These are phyloP conservation scores for Abramis brama DNA, from an alignment of 2,113 vertebrate species.

Conservation along the genomic window DNA sequence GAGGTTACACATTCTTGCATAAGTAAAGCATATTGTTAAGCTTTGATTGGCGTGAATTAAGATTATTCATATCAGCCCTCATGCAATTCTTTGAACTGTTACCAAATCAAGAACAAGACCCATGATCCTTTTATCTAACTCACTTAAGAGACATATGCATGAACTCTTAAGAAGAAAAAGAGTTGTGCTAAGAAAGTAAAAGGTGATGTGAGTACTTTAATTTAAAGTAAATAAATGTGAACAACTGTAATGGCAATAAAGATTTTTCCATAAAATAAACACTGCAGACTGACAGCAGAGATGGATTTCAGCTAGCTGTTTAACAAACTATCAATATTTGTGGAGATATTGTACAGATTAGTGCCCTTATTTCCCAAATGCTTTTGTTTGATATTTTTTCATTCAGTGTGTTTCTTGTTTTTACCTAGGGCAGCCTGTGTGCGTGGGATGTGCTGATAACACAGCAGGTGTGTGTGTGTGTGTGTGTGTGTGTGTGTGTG, in stretches of 20 bases:
- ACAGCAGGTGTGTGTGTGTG: constrained; percentile 40
- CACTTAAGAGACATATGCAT: background rate
- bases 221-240: background rate
- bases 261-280: background rate
- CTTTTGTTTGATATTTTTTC: background rate
- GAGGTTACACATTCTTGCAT: constrained; percentile 1
- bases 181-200: background rate
- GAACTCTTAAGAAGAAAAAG: background rate
- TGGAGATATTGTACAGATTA: background rate
- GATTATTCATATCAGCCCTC: background rate
- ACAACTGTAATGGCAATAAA: background rate
- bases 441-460: constrained; percentile 45
- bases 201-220: background rate
- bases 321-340: background rate
- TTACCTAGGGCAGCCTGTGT: constrained; percentile 23
- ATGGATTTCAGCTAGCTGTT: background rate
- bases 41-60: background rate
- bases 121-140: background rate
- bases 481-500: constrained; percentile 29
- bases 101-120: background rate
- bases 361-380: background rate
- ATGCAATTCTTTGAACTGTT: background rate
- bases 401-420: constrained; percentile 11
- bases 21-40: constrained; percentile 10
- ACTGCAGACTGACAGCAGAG: background rate